Evolutionary conservation across 2,888 invertebrate species (phyloP), one percentile per base, ranked within the genome.

Genomic region (Ditula angustiorana): DNA sequence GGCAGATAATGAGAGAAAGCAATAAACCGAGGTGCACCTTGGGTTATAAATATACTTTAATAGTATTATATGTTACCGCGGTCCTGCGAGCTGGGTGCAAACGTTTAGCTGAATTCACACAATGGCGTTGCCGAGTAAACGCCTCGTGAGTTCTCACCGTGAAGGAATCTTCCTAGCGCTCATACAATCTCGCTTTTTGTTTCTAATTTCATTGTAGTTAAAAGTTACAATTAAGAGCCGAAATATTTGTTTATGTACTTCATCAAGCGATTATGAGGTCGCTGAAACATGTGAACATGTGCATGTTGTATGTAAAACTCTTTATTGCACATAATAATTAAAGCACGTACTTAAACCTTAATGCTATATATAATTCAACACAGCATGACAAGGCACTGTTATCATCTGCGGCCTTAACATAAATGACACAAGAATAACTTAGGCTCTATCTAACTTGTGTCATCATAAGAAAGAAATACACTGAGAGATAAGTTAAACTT

Each of bases 1-100:
- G 26, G 41, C 56, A 49, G 41, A 64, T 59, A 63, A 63, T 63
- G 52, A 52, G 57, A 52, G 57, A 63, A 59, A 53, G 58, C 58
- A 35, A 28, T 64, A 64, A 62, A 58, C 37, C 33, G 26, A 56
- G 7, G 26, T 37, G 46, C 58, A 37, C 58, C 35, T 35, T 47
- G 46, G 41, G 44, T 3, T 46, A 52, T 52, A 53, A 52, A 46
- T 56, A 33, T 50, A 37, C 30, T 49, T 44, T 52, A 26, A 35
- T 21, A 35, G 46, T 37, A 52, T 64, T 63, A 57, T 23, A 57
- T 28, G 41, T 19, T 16, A 49, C 28, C 30, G 49, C 23, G 7
- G 30, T 62, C 47, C 10, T 37, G 24, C 11, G 21, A 23, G 28
- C 35, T 55, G 21, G 41, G 37, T 62, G 50, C 41, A 16, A 37